Base-by-base conservation (phyloP, 2,113 vertebrate species). In the Tachysurus vachellii region DNA sequence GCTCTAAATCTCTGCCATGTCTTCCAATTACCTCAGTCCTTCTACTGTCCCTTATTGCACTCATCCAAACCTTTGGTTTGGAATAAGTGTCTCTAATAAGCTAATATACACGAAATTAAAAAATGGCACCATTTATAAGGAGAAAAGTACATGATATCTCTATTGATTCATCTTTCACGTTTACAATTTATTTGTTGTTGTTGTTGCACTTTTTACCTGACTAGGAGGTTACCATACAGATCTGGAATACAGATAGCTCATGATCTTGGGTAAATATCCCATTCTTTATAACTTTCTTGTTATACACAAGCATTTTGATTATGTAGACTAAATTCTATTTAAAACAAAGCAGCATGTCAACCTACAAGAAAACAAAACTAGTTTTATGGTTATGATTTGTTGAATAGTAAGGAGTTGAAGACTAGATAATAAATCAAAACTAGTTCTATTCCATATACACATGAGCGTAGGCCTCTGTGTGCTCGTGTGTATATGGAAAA, bases 11-110 rank as follows among this genome's bases (percentile, higher is more conserved):
- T 4, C 75, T 83, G 26, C 28, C 75, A 6, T 59, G 56, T 17
- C 8, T 82, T 19, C 76, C 85, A 44, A 42, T 87, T 36, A 47
- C n/a, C 17, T 87, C 31, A 71, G 31, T 85, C 64, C 31, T 90
- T 42, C 56, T 89, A 19, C 80, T 86, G 7, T 75, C 73, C 28
- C 10, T 88, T 57, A 12, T 44, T 64, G 73, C 36, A 21, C 6
- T 88, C 21, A 23, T 88, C 11, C 83, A 80, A 57, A 56, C 50
- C 0, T 64, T 85, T 26, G 56, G 6, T 66, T 85, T n/a, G 82
- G 54, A 31, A 66, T 42, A 36, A 61, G 1, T 9, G 23, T 11
- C 21, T 17, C 28, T 80, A 36, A 81, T 81, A 61, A 81, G 2
- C 10, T 21, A 23, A 44, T 44, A 61, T 59, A 36, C 2, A 21